Conservation (phyloP, 2,797 vertebrate species). For the Peromyscus eremicus region DNA sequence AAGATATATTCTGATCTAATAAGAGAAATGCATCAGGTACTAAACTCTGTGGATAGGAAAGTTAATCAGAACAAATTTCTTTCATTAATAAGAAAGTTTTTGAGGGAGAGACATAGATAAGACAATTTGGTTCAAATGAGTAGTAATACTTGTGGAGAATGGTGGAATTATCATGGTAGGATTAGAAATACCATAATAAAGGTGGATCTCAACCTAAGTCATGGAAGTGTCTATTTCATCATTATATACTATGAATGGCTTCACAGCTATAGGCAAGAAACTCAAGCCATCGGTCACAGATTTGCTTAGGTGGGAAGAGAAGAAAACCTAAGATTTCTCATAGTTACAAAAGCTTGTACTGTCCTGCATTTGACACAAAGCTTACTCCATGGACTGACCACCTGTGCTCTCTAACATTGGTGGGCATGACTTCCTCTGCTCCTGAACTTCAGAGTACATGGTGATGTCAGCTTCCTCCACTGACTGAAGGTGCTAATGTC, state of each 20-base stretch:
- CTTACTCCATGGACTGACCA: neutral
- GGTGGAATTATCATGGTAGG: neutral
- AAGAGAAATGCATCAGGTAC: neutral
- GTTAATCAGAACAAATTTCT: neutral
- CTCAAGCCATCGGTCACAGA: neutral
- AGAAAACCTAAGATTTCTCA: neutral
- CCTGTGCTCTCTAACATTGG: neutral
- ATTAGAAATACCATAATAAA: neutral
- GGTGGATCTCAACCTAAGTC: neutral
- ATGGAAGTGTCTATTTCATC: neutral
- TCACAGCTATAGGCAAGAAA: neutral
- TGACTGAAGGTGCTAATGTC: neutral
- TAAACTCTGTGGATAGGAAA: neutral
- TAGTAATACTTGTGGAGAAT: neutral
- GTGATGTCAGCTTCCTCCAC: neutral
- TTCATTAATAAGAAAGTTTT: neutral
- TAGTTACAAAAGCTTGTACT: neutral
- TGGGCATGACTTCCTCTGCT: neutral
- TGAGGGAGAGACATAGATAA: neutral
- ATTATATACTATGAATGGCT: neutral
- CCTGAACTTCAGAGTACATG: neutral
- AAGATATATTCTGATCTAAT: neutral
- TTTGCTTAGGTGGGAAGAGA: neutral
- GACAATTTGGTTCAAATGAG: neutral
- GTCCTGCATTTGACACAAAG: neutral